A percentile compares a stretch with the other conserved stretches of the same genome.
Evolutionary conservation across 2,113 vertebrate genomes (phyloP).

Genomic region (Phainopepla nitens): DNA sequence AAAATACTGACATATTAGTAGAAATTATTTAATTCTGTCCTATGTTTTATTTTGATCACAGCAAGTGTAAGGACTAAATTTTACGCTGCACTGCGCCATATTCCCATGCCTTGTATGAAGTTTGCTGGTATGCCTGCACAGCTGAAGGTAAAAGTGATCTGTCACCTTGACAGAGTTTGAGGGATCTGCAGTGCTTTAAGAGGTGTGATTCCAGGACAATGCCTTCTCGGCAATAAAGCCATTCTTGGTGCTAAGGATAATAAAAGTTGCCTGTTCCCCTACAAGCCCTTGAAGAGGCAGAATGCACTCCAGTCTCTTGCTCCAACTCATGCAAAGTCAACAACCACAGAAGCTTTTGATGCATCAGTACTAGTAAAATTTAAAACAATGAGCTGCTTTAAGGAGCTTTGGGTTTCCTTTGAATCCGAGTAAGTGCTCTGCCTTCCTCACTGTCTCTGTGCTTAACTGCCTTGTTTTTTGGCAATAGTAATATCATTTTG

Average conservation of each 20-base stretch:
- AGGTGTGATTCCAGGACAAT: neutral
- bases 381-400: neutral
- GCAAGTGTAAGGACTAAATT: neutral
- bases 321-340: neutral
- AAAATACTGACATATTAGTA: neutral
- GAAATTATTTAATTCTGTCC: neutral
- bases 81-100: neutral
- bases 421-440: neutral
- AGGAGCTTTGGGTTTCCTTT: neutral
- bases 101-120: neutral
- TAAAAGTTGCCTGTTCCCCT: neutral
- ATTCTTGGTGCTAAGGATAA: neutral
- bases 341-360: neutral
- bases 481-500: conserved; percentile 41
- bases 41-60: neutral
- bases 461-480: conserved; percentile 29
- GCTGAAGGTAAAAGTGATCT: neutral
- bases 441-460: neutral
- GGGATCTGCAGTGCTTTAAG: neutral
- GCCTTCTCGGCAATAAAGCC: neutral
- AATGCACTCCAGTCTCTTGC: neutral
- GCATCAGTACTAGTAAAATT: neutral
- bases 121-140: neutral
- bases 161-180: neutral
- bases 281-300: neutral